Conservation (phyloP, 2,797 vertebrate genomes). For the Pipistrellus pipistrellus region DNA sequence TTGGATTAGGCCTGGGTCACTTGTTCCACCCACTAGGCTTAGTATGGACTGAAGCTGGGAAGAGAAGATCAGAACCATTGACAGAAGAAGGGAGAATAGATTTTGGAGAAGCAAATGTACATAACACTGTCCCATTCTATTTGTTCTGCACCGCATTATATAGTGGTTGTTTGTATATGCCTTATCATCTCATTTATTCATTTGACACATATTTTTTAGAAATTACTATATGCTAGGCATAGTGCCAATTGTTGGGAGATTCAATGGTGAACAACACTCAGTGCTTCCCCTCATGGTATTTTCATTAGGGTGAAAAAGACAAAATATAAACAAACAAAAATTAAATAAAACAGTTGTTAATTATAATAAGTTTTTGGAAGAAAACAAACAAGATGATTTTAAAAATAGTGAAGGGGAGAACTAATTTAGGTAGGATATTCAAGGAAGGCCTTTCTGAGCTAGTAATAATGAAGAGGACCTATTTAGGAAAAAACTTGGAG, state of each 20-base stretch:
- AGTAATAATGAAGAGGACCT: background rate
- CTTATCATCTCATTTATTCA: background rate
- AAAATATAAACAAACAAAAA: background rate
- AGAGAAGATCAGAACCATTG: background rate
- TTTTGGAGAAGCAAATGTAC: background rate
- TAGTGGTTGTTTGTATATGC: background rate
- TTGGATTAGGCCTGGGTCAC: background rate
- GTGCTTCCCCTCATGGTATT: background rate
- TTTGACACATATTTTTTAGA: conserved; percentile 5
- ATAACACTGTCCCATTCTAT: background rate
- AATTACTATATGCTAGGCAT: background rate
- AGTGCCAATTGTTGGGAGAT: background rate
- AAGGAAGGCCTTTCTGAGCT: background rate
- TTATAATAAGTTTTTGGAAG: background rate
- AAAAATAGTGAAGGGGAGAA: conserved; percentile 16
- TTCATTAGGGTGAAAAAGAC: background rate
- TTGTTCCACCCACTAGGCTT: background rate
- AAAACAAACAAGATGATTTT: background rate
- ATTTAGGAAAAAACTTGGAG: conserved; percentile 5
- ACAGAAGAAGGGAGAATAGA: background rate
- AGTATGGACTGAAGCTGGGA: background rate
- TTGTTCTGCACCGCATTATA: background rate
- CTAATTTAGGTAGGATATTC: background rate
- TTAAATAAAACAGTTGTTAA: background rate
- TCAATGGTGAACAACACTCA: background rate